Evolutionary conservation across 1,140 invertebrate genomes (phyloP).

Genomic region (Cydia strobilella): DNA sequence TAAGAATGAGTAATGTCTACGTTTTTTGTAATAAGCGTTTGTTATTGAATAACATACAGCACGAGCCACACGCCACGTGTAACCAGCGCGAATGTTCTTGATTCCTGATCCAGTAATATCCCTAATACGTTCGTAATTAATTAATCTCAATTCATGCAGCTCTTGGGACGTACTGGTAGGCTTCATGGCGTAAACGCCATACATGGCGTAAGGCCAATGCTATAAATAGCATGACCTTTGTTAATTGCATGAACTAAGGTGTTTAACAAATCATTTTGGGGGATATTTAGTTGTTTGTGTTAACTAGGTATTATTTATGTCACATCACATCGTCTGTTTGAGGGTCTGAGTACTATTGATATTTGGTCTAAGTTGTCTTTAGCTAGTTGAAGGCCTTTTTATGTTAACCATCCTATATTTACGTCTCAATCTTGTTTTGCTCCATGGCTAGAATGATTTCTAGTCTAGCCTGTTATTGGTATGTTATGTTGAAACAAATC

Average conservation of each 20-base stretch:
- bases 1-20: background rate
- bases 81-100: background rate
- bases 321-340: background rate
- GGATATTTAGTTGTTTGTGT: background rate
- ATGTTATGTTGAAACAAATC: background rate
- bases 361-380: background rate
- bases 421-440: background rate
- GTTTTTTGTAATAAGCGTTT: background rate
- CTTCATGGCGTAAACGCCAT: background rate
- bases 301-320: background rate
- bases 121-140: background rate
- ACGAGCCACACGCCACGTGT: slow-evolving; percentile 8
- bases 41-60: background rate
- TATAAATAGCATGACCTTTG: no score
- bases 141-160: background rate
- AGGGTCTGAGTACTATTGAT: background rate
- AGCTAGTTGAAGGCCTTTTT: background rate
- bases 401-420: background rate
- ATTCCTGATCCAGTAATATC: background rate
- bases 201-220: no score
- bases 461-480: background rate
- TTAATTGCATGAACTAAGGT: no score
- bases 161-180: background rate
- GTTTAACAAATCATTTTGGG: background rate
- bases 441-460: background rate